Evolutionary conservation across 2,888 invertebrate species (phyloP), one percentile per base, ranked within the genome.

Genomic region (Cistogaster globosa): DNA sequence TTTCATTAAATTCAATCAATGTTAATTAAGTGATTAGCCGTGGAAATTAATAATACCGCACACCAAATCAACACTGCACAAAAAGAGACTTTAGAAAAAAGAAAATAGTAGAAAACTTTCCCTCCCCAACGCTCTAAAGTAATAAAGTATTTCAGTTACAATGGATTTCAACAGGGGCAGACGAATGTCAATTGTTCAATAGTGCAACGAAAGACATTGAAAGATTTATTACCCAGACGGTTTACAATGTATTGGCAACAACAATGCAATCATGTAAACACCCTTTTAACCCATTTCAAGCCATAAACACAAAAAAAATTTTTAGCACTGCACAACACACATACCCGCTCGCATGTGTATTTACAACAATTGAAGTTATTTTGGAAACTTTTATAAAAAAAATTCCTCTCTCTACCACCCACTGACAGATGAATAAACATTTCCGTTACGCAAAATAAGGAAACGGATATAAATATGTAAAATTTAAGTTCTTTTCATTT

Each of bases 401-500:
- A 68, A 62, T 72, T 82, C 67, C 32, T 16, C n/a, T 16, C 11
- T n/a, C 16, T 58, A 72, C 84, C 76, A 68, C 80, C 80, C 72
- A 84, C 80, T 48, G 78, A 53, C 69, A 69, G 51, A 81, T 58
- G 74, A 65, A 74, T 65, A 82, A 69, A 78, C 63, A 84, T 84
- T 84, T 84, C 77, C 84, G 60, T 55, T 69, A 42, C 45, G 53
- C 77, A 65, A 71, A 83, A 65, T 77, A 63, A 84, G 87, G 88
- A 88, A 88, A 76, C 88, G 88, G 87, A 90, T 85, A 71, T 82
- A 38, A 87, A 87, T 83, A 77, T 62, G 80, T 84, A 87, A 83
- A 86, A 86, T 79, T 74, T 81, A 76, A 79, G 65, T 74, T 55
- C 26, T 67, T 45, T 63, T 67, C 18, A 11, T 18, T 11, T 14